Evolutionary conservation across 2,888 invertebrate genomes (phyloP).

Genomic region (Idaea dimidiata): DNA sequence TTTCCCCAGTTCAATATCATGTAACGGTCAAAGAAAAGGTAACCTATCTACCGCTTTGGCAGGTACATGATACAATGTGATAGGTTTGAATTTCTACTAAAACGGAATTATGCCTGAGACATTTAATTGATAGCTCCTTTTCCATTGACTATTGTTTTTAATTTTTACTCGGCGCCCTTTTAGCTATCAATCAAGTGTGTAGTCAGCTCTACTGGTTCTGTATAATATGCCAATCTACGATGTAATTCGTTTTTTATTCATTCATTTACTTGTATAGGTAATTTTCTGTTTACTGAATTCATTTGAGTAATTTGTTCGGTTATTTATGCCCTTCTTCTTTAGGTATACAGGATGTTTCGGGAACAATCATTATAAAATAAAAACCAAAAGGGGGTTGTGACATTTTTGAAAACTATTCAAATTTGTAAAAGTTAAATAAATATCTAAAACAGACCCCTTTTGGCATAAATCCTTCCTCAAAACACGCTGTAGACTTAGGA

Average conservation of each 20-base stretch:
- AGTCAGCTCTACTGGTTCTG: constrained; percentile 38
- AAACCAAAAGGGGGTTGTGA: too few relatives aligned
- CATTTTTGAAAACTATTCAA: too few relatives aligned
- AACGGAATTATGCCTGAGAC: constrained; percentile 4
- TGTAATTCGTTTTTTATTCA: constrained; percentile 14
- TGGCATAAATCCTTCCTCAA: too few relatives aligned
- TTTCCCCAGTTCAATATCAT: too few relatives aligned
- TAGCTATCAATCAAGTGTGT: constrained; percentile 71
- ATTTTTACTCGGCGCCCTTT: constrained; percentile 66
- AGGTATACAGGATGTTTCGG: too few relatives aligned
- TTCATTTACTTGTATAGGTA: constrained; percentile 2
- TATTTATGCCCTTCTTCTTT: not conserved
- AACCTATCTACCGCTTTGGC: constrained; percentile 35
- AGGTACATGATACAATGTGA: constrained; percentile 18
- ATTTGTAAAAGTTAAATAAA: too few relatives aligned
- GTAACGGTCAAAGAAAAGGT: too few relatives aligned
- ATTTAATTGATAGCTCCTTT: constrained; percentile 56
- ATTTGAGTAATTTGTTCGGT: not conserved
- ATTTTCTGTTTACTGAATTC: not conserved
- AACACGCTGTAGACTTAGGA: too few relatives aligned
- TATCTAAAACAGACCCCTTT: too few relatives aligned
- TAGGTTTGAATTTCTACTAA: constrained; percentile 1
- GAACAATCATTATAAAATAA: too few relatives aligned
- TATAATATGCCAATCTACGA: constrained; percentile 21
- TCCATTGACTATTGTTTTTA: constrained; percentile 51